phyloP scores from a whole-genome alignment of 2,113 vertebrate genomes.

The Sciurus niger region DNA sequence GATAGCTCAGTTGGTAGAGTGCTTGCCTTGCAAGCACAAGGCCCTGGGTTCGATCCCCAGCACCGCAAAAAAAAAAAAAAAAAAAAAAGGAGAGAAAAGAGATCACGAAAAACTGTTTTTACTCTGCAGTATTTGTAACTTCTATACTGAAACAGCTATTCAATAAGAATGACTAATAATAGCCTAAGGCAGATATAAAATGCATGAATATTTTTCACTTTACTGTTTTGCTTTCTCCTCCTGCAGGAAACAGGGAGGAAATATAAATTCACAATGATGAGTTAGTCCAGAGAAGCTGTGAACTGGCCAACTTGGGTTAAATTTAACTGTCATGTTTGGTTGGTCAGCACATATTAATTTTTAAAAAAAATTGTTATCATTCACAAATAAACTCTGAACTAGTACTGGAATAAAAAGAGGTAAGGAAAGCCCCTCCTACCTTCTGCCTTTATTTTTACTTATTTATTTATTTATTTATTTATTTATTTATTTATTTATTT shows the following conservation, averaged over 20 bases:
- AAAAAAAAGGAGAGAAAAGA: not conserved
- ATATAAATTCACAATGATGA: not conserved
- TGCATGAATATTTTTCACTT: not conserved
- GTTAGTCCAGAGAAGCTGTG: not conserved
- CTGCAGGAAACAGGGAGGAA: not conserved
- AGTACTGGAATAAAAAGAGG: not conserved
- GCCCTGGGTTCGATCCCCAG: too few relatives aligned
- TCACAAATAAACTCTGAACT: not conserved
- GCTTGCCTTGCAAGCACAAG: too few relatives aligned
- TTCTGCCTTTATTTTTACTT: not conserved
- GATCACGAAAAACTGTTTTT: not conserved
- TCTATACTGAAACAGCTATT: not conserved
- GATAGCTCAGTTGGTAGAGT: too few relatives aligned
- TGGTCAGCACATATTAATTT: not conserved
- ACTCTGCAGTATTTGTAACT: not conserved
- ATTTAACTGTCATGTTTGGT: not conserved
- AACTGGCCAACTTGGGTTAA: not conserved
- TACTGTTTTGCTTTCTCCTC: not conserved
- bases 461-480: too few relatives aligned
- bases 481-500: too few relatives aligned
- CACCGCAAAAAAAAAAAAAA: too few relatives aligned
- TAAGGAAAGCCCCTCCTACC: not conserved
- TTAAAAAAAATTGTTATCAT: conserved; percentile 5
- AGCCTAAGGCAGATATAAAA: not conserved
- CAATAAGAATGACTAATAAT: not conserved